Base-by-base conservation (phyloP, 2,888 invertebrate genomes). In the Agriopis aurantiaria region DNA sequence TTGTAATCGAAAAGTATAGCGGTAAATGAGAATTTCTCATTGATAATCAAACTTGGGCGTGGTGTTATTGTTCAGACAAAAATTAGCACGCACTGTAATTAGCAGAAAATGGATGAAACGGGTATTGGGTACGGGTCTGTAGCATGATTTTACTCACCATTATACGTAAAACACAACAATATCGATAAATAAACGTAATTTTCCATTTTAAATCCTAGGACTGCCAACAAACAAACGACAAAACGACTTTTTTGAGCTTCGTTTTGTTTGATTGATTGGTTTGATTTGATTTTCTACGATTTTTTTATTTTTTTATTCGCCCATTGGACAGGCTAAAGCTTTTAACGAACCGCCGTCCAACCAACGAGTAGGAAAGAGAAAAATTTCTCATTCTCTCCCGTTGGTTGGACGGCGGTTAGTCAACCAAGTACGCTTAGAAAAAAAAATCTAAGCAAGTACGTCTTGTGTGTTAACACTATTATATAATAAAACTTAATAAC, bases 61-160 rank as follows among this genome's bases (percentile, higher is more conserved):
- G 60, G 58, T 58, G n/a, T 12, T 53, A 14, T 46, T n/a, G 61
- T 33, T 3, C 33, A 55, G 14, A 33, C 49, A 57, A 41, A 52
- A 60, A 55, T 56, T 49, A 52, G 12, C 14, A 53, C 4, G 55
- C 17, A 56, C 17, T 8, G 48, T 23, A 60, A 48, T 7, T 40
- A 43, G 11, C 12, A 12, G 17, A 46, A 58, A 23, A 46, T 12
- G 7, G 12, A 23, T 46, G 58, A 58, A 23, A 46, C 3, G 11
- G 40, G 9, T 7, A 17, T n/a, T n/a, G n/a, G n/a, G n/a, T n/a
- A n/a, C n/a, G 8, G 0, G 23, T 33, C 10, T 46, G 8, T n/a
- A 33, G 33, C 10, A 46, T 14, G 10, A 61, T 75, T 80, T 80
- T 60, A 87, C 91, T 91, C 73, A 92, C 91, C 90, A 68, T 78